Evolutionary conservation across 1,140 invertebrate genomes (phyloP).

Genomic region (Drosophila pandora): DNA sequence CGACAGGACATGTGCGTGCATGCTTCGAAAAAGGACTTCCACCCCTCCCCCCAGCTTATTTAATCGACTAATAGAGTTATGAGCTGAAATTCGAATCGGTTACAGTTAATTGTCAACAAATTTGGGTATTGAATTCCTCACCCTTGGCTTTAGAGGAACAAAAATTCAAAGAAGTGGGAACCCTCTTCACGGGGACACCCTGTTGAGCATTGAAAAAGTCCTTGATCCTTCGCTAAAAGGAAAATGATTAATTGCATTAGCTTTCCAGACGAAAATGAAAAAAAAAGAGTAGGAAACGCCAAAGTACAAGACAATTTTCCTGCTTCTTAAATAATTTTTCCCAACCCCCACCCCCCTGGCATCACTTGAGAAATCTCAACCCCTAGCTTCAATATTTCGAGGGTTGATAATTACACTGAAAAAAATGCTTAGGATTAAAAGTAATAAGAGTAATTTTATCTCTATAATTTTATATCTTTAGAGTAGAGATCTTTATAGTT

Average conservation of each 20-base stretch:
- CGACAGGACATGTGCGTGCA: constrained; percentile 39
- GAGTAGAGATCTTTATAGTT: no score
- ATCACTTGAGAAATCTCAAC: constrained; percentile 1
- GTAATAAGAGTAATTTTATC: no score
- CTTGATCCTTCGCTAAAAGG: constrained; percentile 40
- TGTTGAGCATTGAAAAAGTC: constrained; percentile 29
- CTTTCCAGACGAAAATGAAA: constrained; percentile 9
- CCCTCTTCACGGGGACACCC: constrained; percentile 10
- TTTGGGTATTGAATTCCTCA: constrained; percentile 16
- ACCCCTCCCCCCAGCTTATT: neutral
- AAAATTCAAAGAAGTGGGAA: neutral
- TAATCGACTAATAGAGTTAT: constrained; percentile 38
- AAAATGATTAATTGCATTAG: constrained; percentile 76
- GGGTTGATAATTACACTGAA: constrained; percentile 18
- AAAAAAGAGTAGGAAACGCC: constrained; percentile 6
- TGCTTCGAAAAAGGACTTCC: neutral
- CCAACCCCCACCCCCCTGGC: neutral
- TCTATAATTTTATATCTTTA: no score
- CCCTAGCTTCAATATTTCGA: constrained; percentile 3
- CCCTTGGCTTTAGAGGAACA: no score
- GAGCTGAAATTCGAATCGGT: constrained; percentile 18
- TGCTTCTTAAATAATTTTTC: constrained; percentile 25
- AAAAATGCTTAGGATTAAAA: neutral
- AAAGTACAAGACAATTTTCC: constrained; percentile 29
- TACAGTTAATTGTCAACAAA: constrained; percentile 60